Conservation (phyloP, 2,888 invertebrate species). For the Branchipolynoe longqiensis region DNA sequence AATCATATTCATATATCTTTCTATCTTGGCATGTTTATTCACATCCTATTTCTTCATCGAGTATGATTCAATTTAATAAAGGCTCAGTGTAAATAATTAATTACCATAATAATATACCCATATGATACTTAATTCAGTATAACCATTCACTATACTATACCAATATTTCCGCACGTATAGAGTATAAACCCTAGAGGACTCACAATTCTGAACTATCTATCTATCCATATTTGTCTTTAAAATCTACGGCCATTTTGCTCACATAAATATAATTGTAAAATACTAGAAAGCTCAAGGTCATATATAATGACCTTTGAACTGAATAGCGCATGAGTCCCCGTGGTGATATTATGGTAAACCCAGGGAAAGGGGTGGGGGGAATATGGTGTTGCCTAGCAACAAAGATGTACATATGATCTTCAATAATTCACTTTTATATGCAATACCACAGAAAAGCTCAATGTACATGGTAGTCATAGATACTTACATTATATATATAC, state of each 20-base stretch:
- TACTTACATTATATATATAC: constrained; percentile 36
- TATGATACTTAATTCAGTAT: constrained; percentile 30
- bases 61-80: constrained; percentile 1
- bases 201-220: constrained; percentile 21
- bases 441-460: constrained; percentile 55
- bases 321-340: background rate
- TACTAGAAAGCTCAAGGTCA: constrained; percentile 31
- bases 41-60: background rate
- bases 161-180: constrained; percentile 42
- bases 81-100: constrained; percentile 21
- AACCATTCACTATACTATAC: constrained; percentile 50
- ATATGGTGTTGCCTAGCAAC: constrained; percentile 52
- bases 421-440: constrained; percentile 54
- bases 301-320: background rate
- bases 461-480: constrained; percentile 52
- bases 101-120: background rate
- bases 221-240: constrained; percentile 39
- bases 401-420: constrained; percentile 41
- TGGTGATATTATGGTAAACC: constrained; percentile 33
- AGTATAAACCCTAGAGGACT: background rate
- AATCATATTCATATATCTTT: constrained; percentile 16
- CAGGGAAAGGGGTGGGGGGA: background rate
- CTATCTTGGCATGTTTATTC: constrained; percentile 5
- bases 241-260: constrained; percentile 33
- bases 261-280: constrained; percentile 15